A percentile compares a stretch with the other conserved stretches of the same genome.
phyloP scores from a whole-genome alignment of 1,140 invertebrate species.

The Temnothorax curvispinosus region DNA sequence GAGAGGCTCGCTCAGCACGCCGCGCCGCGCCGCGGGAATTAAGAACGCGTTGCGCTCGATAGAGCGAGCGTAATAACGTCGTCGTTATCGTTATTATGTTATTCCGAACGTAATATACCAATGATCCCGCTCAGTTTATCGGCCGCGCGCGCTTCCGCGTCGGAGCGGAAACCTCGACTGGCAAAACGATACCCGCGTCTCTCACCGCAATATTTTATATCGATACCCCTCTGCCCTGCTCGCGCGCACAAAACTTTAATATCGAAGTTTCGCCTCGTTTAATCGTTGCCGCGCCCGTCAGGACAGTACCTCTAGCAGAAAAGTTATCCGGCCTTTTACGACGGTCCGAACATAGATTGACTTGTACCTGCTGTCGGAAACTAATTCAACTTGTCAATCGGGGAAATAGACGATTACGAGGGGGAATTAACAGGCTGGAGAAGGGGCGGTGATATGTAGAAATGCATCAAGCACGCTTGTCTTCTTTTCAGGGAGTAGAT shows the following conservation, averaged over 20 bases:
- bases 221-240: not conserved
- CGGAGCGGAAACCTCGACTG: not conserved
- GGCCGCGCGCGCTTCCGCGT: not conserved
- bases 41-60: conserved; percentile 23
- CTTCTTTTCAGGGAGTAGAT: not conserved
- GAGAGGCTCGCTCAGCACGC: conserved; percentile 74
- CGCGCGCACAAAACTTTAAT: conserved; percentile 26
- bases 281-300: not conserved
- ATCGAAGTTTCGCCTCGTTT: conserved; percentile 32
- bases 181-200: conserved; percentile 19
- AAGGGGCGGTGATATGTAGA: not conserved
- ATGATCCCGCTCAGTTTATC: conserved; percentile 29
- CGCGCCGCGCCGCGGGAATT: conserved; percentile 65
- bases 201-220: conserved; percentile 22
- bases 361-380: conserved; percentile 45
- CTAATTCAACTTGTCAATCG: conserved; percentile 57
- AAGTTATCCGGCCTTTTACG: conserved; percentile 45
- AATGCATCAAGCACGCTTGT: not conserved
- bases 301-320: not conserved
- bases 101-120: conserved; percentile 3
- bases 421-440: conserved; percentile 14
- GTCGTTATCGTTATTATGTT: conserved; percentile 38
- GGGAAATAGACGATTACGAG: not conserved
- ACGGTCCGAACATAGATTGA: conserved; percentile 45
- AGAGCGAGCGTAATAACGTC: conserved; percentile 14